phyloP scores from a whole-genome alignment of 2,888 invertebrate species.

The Brenthis daphne region DNA sequence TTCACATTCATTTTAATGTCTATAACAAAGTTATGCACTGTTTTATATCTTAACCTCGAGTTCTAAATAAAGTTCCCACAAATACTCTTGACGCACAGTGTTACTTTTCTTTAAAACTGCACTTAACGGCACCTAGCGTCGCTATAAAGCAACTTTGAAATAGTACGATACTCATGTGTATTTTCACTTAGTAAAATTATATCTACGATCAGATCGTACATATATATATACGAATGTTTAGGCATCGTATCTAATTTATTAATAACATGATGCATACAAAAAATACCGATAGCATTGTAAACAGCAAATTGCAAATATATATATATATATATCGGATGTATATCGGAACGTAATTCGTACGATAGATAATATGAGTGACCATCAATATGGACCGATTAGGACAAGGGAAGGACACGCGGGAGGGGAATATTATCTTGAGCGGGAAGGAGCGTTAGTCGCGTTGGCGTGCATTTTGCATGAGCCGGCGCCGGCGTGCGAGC shows the following conservation, averaged over 20 bases:
- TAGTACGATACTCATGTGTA: too few relatives aligned
- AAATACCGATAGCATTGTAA: too few relatives aligned
- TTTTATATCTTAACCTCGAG: background rate
- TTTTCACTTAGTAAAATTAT: too few relatives aligned
- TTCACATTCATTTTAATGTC: too few relatives aligned
- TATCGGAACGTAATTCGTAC: conserved; percentile 2
- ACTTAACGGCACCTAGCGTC: background rate
- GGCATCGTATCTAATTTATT: too few relatives aligned
- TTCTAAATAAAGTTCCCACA: background rate
- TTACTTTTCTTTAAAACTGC: background rate
- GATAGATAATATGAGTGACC: conserved; percentile 46
- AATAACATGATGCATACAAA: too few relatives aligned
- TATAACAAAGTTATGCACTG: background rate
- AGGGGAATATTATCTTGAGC: conserved; percentile 67
- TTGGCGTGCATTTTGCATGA: conserved; percentile 77
- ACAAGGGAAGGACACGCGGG: conserved; percentile 43
- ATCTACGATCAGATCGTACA: too few relatives aligned
- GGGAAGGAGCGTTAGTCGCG: conserved; percentile 64
- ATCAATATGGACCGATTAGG: conserved; percentile 53
- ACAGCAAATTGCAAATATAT: too few relatives aligned
- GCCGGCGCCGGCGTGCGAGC: conserved; percentile 54
- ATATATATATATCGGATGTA: background rate
- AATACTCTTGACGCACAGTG: background rate
- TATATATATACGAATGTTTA: too few relatives aligned
- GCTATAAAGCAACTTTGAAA: background rate